Base-by-base conservation (phyloP, 2,888 invertebrate genomes). In the Drosophila ezoana region DNA sequence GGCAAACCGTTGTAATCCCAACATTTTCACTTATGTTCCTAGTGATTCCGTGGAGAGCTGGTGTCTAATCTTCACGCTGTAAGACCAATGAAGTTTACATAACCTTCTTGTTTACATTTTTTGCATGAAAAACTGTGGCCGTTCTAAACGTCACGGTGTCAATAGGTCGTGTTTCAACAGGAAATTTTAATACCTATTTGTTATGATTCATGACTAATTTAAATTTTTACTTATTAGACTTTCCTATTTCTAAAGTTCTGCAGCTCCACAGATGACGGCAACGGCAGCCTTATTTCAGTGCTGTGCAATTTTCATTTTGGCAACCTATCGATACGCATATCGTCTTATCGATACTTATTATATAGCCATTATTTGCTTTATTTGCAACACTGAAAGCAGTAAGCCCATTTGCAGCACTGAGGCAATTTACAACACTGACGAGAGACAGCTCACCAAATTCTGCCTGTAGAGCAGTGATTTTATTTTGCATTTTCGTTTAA, bases 101-200 rank as follows among this genome's bases (percentile, higher is more conserved):
- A 91, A 91, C 92, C 92, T 91, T 90, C 77, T 85, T 87, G 90
- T 85, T 85, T 85, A 85, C 79, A 77, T 77, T 72, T 78, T 79
- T 60, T 47, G 13, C 38, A 35, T 11, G 14, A 44, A 32, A 33
- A 48, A 35, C 6, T 5, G 6, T 20, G 1, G 3, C 23, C 11
- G 28, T 8, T 13, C 9, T 8, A 11, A 51, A 18, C 13, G 3
- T 1, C 13, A n/a, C 4, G 35, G 32, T 45, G 43, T 13, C 28
- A 13, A 45, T 5, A 40, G 6, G 3, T 6, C 11, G 1, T 10
- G 32, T 4, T 43, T 48, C 6, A 33, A 11, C 9, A 49, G 4
- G 11, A 13, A 18, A 20, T 44, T 13, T 1, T n/a, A 10, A 35
- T 35, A 18, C n/a, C n/a, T 28, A 38, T 61, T 35, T 47, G 44